These are phyloP conservation scores for Pipistrellus pipistrellus DNA, from an alignment of 2,797 vertebrate genomes.

Conservation along the genomic window DNA sequence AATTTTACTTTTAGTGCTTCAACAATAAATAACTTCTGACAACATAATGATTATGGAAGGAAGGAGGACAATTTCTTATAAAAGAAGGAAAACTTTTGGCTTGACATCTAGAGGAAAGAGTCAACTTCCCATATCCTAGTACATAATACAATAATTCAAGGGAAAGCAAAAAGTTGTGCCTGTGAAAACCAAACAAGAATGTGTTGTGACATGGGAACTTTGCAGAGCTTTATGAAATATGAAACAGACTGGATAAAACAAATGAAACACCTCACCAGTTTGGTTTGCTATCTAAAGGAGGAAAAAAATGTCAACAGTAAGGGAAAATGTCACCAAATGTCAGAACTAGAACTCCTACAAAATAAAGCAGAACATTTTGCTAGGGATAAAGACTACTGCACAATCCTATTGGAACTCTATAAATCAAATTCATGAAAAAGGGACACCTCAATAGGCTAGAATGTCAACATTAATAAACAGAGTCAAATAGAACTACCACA, in stretches of 20 bases:
- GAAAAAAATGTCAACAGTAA: constrained; percentile 74
- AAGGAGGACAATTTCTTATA: background rate
- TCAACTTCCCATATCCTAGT: constrained; percentile 33
- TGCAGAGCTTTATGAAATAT: constrained; percentile 38
- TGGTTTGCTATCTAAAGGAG: constrained; percentile 67
- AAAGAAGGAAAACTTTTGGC: constrained; percentile 3
- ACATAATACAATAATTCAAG: constrained; percentile 68
- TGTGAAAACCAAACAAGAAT: constrained; percentile 58
- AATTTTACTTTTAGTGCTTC: constrained; percentile 21
- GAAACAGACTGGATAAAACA: constrained; percentile 77
- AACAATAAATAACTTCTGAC: constrained; percentile 16
- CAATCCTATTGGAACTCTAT: constrained; percentile 74
- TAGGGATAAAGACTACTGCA: constrained; percentile 79
- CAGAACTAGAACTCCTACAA: constrained; percentile 78
- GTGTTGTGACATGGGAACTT: constrained; percentile 40
- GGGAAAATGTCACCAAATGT: constrained; percentile 87
- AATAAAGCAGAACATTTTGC: constrained; percentile 79
- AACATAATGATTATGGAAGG: background rate
- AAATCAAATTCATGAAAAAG: constrained; percentile 72
- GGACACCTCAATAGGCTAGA: constrained; percentile 69
- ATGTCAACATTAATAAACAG: constrained; percentile 80
- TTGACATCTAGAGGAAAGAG: background rate
- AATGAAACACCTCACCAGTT: constrained; percentile 70
- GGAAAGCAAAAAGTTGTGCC: constrained; percentile 57
- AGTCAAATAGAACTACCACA: constrained; percentile 67